Evolutionary conservation across 2,113 vertebrate species (phyloP).

Genomic region (Scomber scombrus): DNA sequence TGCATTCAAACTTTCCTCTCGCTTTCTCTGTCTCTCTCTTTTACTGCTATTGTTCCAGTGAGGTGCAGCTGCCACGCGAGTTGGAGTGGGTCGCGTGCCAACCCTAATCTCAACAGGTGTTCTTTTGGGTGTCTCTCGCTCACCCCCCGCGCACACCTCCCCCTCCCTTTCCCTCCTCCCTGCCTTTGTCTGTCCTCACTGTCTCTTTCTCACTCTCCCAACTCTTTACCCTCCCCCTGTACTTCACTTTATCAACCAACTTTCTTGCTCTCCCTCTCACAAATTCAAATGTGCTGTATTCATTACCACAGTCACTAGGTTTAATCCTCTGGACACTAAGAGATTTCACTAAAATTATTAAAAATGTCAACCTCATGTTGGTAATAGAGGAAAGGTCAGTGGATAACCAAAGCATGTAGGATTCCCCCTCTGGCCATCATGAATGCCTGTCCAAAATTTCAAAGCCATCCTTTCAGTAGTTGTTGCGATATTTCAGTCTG

Average conservation of each 20-base stretch:
- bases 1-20: constrained; percentile 80
- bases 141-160: constrained; percentile 10
- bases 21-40: constrained; percentile 69
- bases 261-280: not conserved
- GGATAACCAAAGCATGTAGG: no score
- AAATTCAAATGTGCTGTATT: no score
- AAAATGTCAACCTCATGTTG: no score
- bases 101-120: constrained; percentile 82
- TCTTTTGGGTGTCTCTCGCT: constrained; percentile 69
- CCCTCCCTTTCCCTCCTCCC: constrained; percentile 1
- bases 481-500: no score
- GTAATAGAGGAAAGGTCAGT: no score
- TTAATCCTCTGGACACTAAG: no score
- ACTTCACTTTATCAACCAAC: constrained; percentile 20
- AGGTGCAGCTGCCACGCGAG: constrained; percentile 81
- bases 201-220: constrained; percentile 26
- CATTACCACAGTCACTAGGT: no score
- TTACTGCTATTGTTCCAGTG: constrained; percentile 80
- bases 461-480: no score
- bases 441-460: no score
- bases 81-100: constrained; percentile 77
- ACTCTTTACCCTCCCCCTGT: not conserved
- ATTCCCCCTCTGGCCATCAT: no score
- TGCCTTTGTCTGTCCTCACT: constrained; percentile 57
- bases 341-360: no score